Percentiles rank a stretch among this genome's conserved stretches.
These are phyloP conservation scores for Caenorhabditis parvicauda DNA, from an alignment of 2,888 invertebrate genomes.

Conservation along the genomic window DNA sequence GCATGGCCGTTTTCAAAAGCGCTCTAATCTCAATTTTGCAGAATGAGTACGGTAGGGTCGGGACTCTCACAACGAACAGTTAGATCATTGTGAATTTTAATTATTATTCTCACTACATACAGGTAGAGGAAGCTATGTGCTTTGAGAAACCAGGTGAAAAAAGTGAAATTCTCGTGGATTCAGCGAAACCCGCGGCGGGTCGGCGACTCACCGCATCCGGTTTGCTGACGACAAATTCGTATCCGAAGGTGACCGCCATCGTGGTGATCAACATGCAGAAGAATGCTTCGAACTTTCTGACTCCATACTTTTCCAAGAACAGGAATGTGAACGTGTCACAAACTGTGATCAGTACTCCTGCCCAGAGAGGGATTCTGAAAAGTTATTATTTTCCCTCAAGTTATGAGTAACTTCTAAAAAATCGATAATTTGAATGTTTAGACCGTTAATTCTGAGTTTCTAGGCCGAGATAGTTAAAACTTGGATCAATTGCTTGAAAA, in stretches of 20 bases:
- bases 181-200: no score
- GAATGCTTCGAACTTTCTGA: slow-evolving; percentile 78
- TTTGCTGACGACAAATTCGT: slow-evolving; percentile 62
- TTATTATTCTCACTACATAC: no score
- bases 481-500: no score
- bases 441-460: background rate
- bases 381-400: no score
- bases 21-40: no score
- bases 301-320: slow-evolving; percentile 79
- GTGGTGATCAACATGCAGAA: slow-evolving; percentile 78
- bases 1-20: no score
- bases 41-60: no score
- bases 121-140: no score
- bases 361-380: slow-evolving; percentile 74
- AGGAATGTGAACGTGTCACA: slow-evolving; percentile 84
- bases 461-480: background rate
- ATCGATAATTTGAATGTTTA: background rate
- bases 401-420: background rate
- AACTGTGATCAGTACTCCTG: slow-evolving; percentile 80
- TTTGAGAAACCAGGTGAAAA: no score
- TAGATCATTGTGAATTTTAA: no score
- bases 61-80: no score
- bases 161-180: no score
- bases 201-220: slow-evolving; percentile 46
- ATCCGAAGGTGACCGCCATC: slow-evolving; percentile 86